Base-by-base conservation (phyloP, 2,888 invertebrate genomes). In the Agrilus cyanescens region DNA sequence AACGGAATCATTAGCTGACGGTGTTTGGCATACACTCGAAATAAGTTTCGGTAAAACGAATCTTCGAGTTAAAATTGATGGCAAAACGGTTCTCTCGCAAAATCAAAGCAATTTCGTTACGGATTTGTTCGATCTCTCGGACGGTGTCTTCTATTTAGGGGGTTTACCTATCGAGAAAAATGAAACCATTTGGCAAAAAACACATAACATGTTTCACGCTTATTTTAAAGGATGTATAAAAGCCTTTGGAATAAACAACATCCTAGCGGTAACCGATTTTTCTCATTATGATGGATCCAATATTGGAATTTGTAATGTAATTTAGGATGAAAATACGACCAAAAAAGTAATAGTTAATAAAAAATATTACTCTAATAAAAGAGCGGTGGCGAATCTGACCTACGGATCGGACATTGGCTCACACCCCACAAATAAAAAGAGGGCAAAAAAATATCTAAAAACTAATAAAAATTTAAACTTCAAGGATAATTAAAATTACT, bases 11-110 rank as follows among this genome's bases (percentile, higher is more conserved):
- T 59, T 82, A 29, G 70, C 81, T 8, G 83, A 85, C 57, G 83
- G 81, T n/a, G 75, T 78, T 47, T 84, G 83, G 83, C 84, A 84
- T 52, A 70, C 62, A 4, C 49, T 78, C 1, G 62, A 67, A 31
- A 48, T 78, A n/a, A 66, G 59, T 30, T 60, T 75, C 38, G 60
- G 65, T 14, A 66, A 63, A 2, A 57, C 60, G 6, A 68, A 71
- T 48, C 57, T 38, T 62, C 41, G 65, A 1, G 47, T 76, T 31
- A 53, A 56, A 12, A 60, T 75, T 2, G 74, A 76, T 49, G 58
- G 63, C 33, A 57, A 53, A 18, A 39, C 66, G 40, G 62, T 65
- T 1, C 68, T 67, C 10, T 41, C 45, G 15, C 43, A 46, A 38
- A 38, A 34, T 13, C 16, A 29, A 30, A 41, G 36, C 8, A 36